Evolutionary conservation across 2,113 vertebrate genomes (phyloP).

Genomic region (Caranx ignobilis): DNA sequence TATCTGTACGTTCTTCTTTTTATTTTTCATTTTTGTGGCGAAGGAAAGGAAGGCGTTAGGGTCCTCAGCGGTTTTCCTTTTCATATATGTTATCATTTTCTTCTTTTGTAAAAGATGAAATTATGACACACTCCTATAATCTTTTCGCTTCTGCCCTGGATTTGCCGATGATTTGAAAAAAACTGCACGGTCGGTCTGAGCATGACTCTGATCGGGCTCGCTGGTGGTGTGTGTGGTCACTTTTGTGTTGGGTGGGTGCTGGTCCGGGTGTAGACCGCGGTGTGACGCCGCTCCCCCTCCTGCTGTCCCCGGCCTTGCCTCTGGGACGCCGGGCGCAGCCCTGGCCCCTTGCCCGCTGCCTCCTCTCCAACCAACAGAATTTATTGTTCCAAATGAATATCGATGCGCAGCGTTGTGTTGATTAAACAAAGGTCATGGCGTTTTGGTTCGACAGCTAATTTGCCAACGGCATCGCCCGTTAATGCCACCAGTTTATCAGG

Average conservation of each 20-base stretch:
- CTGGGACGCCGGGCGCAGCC: conserved; percentile 53
- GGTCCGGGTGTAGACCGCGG: conserved; percentile 43
- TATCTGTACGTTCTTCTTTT: conserved; percentile 35
- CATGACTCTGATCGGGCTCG: conserved; percentile 27
- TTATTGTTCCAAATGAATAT: conserved; percentile 66
- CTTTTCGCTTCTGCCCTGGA: conserved; percentile 18
- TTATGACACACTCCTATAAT: not conserved
- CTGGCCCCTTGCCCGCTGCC: conserved; percentile 60
- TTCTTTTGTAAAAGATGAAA: conserved; percentile 34
- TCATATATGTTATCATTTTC: conserved; percentile 16
- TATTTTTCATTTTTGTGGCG: conserved; percentile 26
- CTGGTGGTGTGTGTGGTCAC: conserved; percentile 44
- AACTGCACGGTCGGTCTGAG: conserved; percentile 4
- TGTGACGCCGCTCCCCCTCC: conserved; percentile 61
- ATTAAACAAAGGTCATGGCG: conserved; percentile 70
- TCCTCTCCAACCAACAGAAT: conserved; percentile 55
- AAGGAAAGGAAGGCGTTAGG: not conserved
- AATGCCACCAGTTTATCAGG: conserved; percentile 43
- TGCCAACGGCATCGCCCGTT: conserved; percentile 45
- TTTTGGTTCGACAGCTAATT: conserved; percentile 55
- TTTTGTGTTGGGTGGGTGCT: conserved; percentile 38
- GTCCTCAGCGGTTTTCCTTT: conserved; percentile 11
- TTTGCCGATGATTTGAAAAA: not conserved
- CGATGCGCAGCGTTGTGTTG: conserved; percentile 58
- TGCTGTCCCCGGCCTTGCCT: conserved; percentile 66